These are phyloP conservation scores for Onychostoma macrolepis DNA, from an alignment of 2,113 vertebrate species.

Conservation along the genomic window DNA sequence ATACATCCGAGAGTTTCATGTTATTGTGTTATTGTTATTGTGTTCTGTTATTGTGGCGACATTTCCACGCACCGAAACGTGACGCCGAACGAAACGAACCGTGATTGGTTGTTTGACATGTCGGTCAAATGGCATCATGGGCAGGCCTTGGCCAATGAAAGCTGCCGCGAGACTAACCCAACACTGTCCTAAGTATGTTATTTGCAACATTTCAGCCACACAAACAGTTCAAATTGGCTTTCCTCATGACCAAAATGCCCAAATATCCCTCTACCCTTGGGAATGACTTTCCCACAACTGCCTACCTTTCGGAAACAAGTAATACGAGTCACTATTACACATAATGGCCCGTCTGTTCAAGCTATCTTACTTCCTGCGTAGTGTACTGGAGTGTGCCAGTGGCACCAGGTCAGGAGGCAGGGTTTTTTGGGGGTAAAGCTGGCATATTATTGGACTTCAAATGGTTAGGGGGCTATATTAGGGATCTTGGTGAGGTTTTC, in stretches of 20 bases:
- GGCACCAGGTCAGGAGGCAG: constrained; percentile 7
- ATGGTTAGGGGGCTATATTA: constrained; percentile 22
- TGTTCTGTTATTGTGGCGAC: too few species aligned
- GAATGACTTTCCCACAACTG: constrained; percentile 29
- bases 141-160: too few species aligned
- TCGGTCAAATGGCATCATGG: too few species aligned
- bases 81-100: too few species aligned
- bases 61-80: too few species aligned
- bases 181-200: background rate
- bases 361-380: background rate
- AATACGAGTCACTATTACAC: constrained; percentile 20
- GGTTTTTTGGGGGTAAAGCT: background rate
- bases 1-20: too few species aligned
- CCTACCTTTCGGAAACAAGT: background rate
- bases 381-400: background rate
- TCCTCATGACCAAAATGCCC: constrained; percentile 13
- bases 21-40: too few species aligned
- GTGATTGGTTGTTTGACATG: too few species aligned
- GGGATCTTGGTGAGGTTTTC: constrained; percentile 58
- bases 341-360: constrained; percentile 19
- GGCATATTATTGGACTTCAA: background rate
- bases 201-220: constrained; percentile 13
- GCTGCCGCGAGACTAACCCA: too few species aligned
- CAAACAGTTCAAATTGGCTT: constrained; percentile 7
- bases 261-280: constrained; percentile 11